phyloP scores from a whole-genome alignment of 2,888 invertebrate genomes.

The Carpatolechia fugitivella region DNA sequence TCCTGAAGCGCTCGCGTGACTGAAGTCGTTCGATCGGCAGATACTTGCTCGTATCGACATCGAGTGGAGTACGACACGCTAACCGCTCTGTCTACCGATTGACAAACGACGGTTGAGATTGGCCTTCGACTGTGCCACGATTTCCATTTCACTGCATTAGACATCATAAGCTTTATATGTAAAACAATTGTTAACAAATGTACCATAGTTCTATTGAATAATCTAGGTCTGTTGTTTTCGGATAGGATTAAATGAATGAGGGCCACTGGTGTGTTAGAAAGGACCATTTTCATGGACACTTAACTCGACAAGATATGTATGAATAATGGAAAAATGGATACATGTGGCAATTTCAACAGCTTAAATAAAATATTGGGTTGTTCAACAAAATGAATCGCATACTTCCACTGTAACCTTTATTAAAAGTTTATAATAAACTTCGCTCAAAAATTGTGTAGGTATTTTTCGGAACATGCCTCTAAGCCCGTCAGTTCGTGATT shows the following conservation, averaged over 20 bases:
- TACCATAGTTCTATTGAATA: background rate
- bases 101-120: conserved; percentile 57
- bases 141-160: conserved; percentile 14
- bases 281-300: background rate
- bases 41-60: conserved; percentile 51
- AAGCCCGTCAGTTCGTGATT: too few relatives aligned
- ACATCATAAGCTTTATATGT: background rate
- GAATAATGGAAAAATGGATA: too few relatives aligned
- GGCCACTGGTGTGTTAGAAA: background rate
- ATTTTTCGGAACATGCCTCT: too few relatives aligned
- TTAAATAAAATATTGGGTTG: too few relatives aligned
- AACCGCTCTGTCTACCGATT: conserved; percentile 53
- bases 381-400: too few relatives aligned
- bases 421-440: too few relatives aligned
- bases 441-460: too few relatives aligned
- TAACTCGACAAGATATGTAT: background rate
- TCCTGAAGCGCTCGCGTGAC: conserved; percentile 64
- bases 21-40: conserved; percentile 48
- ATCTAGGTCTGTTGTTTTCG: background rate
- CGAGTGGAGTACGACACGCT: conserved; percentile 64
- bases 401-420: too few relatives aligned
- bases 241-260: background rate
- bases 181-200: too few relatives aligned
- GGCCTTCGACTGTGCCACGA: conserved; percentile 37
- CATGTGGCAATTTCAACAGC: too few relatives aligned